These are phyloP conservation scores for Agrochola litura DNA, from an alignment of 2,888 invertebrate genomes.

Conservation along the genomic window DNA sequence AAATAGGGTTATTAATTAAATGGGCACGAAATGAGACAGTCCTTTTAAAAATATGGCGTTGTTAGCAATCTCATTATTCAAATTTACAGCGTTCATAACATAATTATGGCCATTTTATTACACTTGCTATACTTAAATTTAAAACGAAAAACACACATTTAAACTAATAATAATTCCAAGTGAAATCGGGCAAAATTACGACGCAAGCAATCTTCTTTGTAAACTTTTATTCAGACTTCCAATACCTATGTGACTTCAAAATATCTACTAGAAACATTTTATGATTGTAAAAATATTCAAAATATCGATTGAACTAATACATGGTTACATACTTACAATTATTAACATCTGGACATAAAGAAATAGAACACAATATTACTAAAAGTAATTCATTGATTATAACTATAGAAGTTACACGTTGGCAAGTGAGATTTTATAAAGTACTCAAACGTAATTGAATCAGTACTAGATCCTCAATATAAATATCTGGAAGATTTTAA, in stretches of 20 bases:
- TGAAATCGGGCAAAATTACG: not conserved
- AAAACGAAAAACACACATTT: slow-evolving; percentile 1
- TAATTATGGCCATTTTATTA: not conserved
- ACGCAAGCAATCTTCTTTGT: not conserved
- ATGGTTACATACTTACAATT: not conserved
- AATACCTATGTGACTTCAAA: not conserved
- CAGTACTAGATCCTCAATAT: not conserved
- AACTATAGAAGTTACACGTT: not conserved
- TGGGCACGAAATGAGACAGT: not conserved
- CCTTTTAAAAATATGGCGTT: not conserved
- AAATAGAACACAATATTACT: slow-evolving; percentile 2
- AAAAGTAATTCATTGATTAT: slow-evolving; percentile 7
- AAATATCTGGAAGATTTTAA: not conserved
- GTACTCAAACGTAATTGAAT: not conserved
- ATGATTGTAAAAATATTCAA: slow-evolving; percentile 11
- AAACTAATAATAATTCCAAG: not conserved
- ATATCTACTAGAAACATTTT: not conserved
- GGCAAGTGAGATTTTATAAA: not conserved
- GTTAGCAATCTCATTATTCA: not conserved
- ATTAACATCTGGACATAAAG: not conserved
- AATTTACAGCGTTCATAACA: not conserved
- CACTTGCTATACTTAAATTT: not conserved
- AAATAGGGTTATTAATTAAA: not conserved
- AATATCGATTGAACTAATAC: not conserved
- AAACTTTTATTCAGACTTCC: not conserved